phyloP scores from a whole-genome alignment of 2,888 invertebrate genomes.

The Noctua janthina region DNA sequence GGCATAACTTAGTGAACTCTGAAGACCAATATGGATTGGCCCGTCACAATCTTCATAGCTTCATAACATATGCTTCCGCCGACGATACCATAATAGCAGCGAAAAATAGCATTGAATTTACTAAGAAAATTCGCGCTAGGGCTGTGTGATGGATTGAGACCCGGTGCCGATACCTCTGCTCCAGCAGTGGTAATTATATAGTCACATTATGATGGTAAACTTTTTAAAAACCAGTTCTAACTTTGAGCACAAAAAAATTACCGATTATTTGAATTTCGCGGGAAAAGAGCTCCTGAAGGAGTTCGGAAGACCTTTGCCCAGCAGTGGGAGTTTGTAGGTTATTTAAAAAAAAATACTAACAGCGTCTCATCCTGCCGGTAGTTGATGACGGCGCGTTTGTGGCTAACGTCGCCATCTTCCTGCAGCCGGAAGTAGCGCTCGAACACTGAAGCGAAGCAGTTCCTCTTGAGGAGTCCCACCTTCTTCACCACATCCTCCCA shows the following conservation, averaged over 20 bases:
- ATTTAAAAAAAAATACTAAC: conserved; percentile 91
- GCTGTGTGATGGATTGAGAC: neutral
- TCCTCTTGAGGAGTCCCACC: conserved; percentile 98
- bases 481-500: conserved; percentile 97
- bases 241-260: neutral
- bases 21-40: conserved; percentile 31
- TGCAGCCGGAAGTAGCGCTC: conserved; percentile 99
- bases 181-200: neutral
- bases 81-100: conserved; percentile 12
- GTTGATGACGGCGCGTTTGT: conserved; percentile 99
- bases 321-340: neutral
- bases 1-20: conserved; percentile 15
- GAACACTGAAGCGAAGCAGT: conserved; percentile 99
- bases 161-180: neutral
- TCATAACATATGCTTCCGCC: conserved; percentile 27
- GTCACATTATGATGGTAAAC: too few species aligned
- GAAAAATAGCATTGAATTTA: neutral
- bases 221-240: neutral
- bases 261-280: neutral
- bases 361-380: conserved; percentile 99
- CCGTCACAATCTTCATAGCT: conserved; percentile 19
- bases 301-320: neutral
- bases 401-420: conserved; percentile 96
- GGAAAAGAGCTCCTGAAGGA: neutral
- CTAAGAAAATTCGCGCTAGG: neutral